Percentiles rank a stretch among this genome's conserved stretches.
Evolutionary conservation across 2,888 invertebrate genomes (phyloP).

Genomic region (Drosophila colorata): DNA sequence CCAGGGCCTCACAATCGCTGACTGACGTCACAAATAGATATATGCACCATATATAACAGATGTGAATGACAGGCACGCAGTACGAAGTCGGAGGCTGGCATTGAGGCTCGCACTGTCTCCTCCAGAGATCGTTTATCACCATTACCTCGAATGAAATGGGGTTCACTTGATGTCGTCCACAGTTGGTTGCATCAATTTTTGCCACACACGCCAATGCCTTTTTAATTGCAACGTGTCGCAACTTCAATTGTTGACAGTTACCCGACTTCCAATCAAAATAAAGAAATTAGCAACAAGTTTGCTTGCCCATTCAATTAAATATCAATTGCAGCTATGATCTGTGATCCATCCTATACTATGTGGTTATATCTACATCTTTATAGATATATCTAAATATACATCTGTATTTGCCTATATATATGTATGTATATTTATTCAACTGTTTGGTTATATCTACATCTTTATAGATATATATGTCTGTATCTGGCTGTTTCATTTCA

Average conservation of each 20-base stretch:
- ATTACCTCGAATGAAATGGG: conserved; percentile 47
- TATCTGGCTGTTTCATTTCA: no score
- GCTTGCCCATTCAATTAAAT: conserved; percentile 16
- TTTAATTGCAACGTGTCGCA: conserved; percentile 40
- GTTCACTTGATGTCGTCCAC: conserved; percentile 11
- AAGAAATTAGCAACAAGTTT: conserved; percentile 4
- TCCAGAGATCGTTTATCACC: conserved; percentile 54
- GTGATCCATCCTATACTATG: not conserved
- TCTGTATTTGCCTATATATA: no score
- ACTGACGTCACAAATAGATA: conserved; percentile 34
- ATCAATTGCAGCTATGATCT: conserved; percentile 16
- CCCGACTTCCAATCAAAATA: conserved; percentile 3
- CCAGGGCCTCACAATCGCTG: conserved; percentile 2
- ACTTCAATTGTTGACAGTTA: conserved; percentile 70
- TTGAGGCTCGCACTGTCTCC: not conserved
- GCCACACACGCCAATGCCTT: conserved; percentile 1
- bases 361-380: not conserved
- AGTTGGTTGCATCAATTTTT: conserved; percentile 30
- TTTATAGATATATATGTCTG: not conserved
- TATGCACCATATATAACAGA: not conserved
- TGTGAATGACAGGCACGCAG: conserved; percentile 11
- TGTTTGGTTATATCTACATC: not conserved
- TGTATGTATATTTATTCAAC: no score
- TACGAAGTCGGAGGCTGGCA: conserved; percentile 4
- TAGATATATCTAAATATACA: not conserved